Evolutionary conservation across 2,113 vertebrate genomes (phyloP).

Genomic region (Leucoraja erinaceus): DNA sequence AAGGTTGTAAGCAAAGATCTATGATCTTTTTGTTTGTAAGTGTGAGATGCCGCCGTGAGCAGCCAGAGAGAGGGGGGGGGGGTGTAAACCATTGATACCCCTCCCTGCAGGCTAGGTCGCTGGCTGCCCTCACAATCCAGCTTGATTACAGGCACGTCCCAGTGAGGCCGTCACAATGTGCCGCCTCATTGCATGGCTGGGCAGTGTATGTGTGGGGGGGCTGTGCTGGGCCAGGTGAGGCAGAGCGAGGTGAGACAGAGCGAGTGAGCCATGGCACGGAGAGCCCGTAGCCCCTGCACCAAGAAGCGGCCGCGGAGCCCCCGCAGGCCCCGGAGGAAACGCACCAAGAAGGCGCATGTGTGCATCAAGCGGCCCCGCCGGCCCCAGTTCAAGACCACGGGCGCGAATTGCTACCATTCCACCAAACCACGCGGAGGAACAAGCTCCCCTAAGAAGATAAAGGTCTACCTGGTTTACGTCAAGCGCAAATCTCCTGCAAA

Average conservation of each 20-base stretch:
- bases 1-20: no score
- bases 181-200: neutral
- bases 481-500: neutral
- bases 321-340: neutral
- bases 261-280: neutral
- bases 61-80: no score
- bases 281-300: neutral
- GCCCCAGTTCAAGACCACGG: neutral
- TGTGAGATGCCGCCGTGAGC: no score
- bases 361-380: neutral
- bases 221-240: no score
- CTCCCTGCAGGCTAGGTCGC: no score
- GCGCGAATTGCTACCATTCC: neutral
- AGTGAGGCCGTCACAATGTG: neutral
- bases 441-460: neutral
- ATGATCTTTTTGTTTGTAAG: no score
- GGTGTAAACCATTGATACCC: no score
- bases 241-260: neutral
- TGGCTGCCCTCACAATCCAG: no score
- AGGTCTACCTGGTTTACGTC: neutral
- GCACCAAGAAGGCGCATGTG: neutral
- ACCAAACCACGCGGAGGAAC: neutral
- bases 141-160: neutral
- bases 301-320: no score
- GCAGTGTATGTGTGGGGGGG: no score